Evolutionary conservation across 2,113 vertebrate genomes (phyloP), one percentile per base, ranked within the genome.

Genomic region (Leucoraja erinaceus): DNA sequence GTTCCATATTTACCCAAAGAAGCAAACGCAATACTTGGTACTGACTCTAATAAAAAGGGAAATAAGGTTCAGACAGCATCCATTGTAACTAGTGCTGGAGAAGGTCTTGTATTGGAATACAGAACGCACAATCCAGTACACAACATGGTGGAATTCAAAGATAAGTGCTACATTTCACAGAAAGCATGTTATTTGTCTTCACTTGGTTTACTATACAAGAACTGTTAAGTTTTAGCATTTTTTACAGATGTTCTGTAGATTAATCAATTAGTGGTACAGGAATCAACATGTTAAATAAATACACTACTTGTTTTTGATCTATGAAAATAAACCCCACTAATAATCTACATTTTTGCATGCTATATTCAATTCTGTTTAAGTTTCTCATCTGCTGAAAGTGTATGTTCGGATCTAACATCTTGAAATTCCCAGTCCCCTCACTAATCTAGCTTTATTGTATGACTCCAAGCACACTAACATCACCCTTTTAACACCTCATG

Each of bases 61-160:
- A 94, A 94, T 93, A 93, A 93, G 28, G 93, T 97, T 6, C 93
- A 91, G 5, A 97, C 97, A 0, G 74, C 94, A 0, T 38, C 16
- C 3, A 94, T 99, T 93, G 63, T 7, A 90, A 97, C 97, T 2
- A 93, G 94, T 78, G 94, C 68, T 3, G 98, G 98, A 54, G 98
- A 98, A 94, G 98, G 99, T 14, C 93, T 99, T 75, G 93, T 99
- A 94, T 95, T 99, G 0, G 96, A 97, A 94, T 98, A 97, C 94
- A 96, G 95, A 90, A 96, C 95, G 74, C 20, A 72, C 93, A 94
- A 94, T 20, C 96, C 94, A 18, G 95, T 98, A 93, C 96, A 99
- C 93, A 93, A 66, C 0, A 95, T 93, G 93, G 94, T 96, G 75
- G 93, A 93, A 18, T 95, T 95, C 76, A 93, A 94, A 94, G 94